Base-by-base conservation (phyloP, 2,113 vertebrate species). In the chimpanzee (Pan troglodytes) region DNA sequence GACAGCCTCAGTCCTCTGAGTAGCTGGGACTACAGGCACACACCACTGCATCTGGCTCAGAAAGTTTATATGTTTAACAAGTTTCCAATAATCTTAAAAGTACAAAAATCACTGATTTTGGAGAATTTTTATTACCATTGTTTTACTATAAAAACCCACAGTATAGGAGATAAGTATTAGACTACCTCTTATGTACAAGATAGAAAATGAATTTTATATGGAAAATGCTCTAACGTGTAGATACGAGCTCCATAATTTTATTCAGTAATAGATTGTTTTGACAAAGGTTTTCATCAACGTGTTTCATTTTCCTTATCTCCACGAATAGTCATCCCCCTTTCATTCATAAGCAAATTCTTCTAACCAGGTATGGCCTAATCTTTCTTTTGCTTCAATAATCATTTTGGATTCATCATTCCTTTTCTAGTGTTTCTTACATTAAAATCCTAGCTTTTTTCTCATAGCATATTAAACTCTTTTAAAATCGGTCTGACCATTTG, bases 11-110 rank as follows among this genome's bases (percentile, higher is more conserved):
- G 72, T 38, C 5, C 23, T 38, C 72, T 11, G 5, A 40, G 72
- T 43, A 73, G 38, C 22, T 73, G 38, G 72, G 38, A 73, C 38
- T 25, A 22, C 38, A 73, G 10, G 10, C 38, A 11, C 20, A 43
- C 22, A 73, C 72, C 38, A 73, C 72, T 35, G 18, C 8, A 17
- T 18, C 17, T 35, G 35, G 17, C 38, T 64, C 27, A 84, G 25
- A 64, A 95, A 73, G 43, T 78, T 76, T 68, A 27, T 92, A 48
- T 43, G 83, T 94, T 70, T 78, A 86, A 96, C 13, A n/a, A 40
- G 5, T 93, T 85, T 67, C 50, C 61, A 73, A 70, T 25, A 61
- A 8, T 79, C 16, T 8, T 67, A 7, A 55, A 93, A 78, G 22
- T 79, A 55, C 6, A 88, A 67, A 89, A 67, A 76, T 45, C 9